These are phyloP conservation scores for Diglossa brunneiventris DNA, from an alignment of 2,113 vertebrate species.

Conservation along the genomic window DNA sequence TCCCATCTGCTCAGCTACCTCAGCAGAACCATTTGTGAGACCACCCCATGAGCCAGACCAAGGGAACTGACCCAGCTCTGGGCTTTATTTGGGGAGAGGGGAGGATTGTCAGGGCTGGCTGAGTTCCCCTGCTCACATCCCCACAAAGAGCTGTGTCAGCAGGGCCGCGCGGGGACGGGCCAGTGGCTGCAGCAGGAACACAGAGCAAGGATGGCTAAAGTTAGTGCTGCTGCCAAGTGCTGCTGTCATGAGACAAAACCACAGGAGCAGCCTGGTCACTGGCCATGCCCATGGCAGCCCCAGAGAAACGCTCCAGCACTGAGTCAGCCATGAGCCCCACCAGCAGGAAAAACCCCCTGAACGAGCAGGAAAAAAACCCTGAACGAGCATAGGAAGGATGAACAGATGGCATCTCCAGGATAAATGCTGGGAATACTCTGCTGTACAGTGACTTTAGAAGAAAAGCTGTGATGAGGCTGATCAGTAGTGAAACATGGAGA, in stretches of 20 bases:
- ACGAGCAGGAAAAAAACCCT: background rate
- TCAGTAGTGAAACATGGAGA: background rate
- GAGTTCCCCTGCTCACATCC: background rate
- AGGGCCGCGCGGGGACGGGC: background rate
- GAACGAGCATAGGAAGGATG: accelerated
- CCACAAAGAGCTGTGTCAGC: background rate
- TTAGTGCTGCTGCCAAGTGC: background rate
- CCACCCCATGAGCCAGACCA: background rate
- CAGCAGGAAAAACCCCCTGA: background rate
- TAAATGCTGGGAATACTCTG: background rate
- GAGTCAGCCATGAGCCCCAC: background rate
- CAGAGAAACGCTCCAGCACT: background rate
- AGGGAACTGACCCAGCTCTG: background rate
- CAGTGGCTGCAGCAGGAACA: background rate
- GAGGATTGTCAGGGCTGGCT: background rate
- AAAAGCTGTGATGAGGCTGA: background rate
- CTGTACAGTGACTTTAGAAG: background rate
- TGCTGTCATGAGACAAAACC: background rate
- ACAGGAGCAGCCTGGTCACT: background rate
- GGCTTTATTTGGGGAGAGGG: background rate
- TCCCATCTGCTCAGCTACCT: background rate
- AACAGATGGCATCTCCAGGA: background rate
- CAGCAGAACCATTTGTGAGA: background rate
- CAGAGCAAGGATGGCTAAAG: background rate
- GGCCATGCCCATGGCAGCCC: background rate